Evolutionary conservation across 2,113 vertebrate genomes (phyloP), one percentile per base, ranked within the genome.

Genomic region (Chelonoidis abingdonii): DNA sequence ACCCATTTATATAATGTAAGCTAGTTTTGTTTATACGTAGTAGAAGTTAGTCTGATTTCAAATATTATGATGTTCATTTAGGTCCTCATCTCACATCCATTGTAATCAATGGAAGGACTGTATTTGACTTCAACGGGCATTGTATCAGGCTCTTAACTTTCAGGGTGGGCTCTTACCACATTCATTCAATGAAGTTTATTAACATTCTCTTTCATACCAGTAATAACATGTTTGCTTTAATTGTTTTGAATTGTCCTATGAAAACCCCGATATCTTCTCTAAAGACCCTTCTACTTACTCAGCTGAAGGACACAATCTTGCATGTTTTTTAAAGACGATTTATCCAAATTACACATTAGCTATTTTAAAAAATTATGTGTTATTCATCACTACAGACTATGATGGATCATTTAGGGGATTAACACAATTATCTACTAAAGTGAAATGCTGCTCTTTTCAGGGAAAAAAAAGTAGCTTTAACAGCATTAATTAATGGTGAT

Each of bases 271-370:
- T 72, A 84, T 86, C 7, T 69, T n/a, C 69, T 93, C 93, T 88
- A 93, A 95, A 93, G 49, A 89, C 82, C 27, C 86, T 97, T 82
- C 35, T 31, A 93, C 52, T 93, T 85, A 65, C 80, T 83, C 83
- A 93, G 89, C 49, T 94, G 54, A 89, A 96, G 89, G 80, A 92
- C 84, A 89, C 54, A 90, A 95, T 96, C 87, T 92, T 49, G 17
- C 76, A 80, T 81, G 93, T 82, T 89, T 98, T 96, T 96, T 96
- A 97, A 90, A 92, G 94, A 85, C 90, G 53, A 53, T 93, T 97
- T 81, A 88, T 80, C 89, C n/a, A 50, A 91, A 90, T 87, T 94
- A 96, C 76, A 82, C 31, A 89, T 49, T 87, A 86, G 88, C 16
- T 29, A 81, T 69, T 95, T 76, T 92, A 92, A 94, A 88, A 98